Base-by-base conservation (phyloP, 2,113 vertebrate genomes). In the Eulemur macaco region DNA sequence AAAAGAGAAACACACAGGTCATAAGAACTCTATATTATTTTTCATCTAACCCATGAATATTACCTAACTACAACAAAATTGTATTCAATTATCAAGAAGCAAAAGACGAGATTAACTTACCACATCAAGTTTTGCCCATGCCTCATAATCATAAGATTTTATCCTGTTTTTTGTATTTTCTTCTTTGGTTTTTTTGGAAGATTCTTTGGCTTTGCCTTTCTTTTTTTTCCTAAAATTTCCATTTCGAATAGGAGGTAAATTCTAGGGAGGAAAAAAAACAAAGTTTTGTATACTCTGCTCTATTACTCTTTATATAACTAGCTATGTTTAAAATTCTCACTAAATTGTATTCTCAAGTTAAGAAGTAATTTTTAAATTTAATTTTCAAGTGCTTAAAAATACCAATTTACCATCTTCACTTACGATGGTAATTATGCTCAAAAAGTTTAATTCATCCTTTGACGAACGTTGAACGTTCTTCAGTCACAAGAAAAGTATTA, bases 71-170 rank as follows among this genome's bases (percentile, higher is more conserved):
- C 45, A 91, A 87, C 64, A 84, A 85, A 89, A 66, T 29, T 50
- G 58, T 77, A 95, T 39, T 93, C 73, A 86, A 76, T 47, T 29
- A 95, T 45, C 69, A 96, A 97, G 25, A 77, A 86, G 47, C 2
- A 89, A 20, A 50, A 8, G 91, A 90, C 60, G 18, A 85, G 45
- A 94, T 89, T 45, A 83, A 98, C 98, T 98, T 97, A 99, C 99
- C 99, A 99, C 99, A 97, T 99, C 99, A 96, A 99, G 99, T 97
- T 99, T 99, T 97, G 99, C 99, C 99, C 99, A 99, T 8, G 99
- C 99, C 81, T 99, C 98, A 98, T 99, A 99, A 98, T 99, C 99
- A 0, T 98, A 99, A 17, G 99, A 99, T 94, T 99, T 99, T 89
- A 99, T 99, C 89, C 99, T 99, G 2, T 98, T 98, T 66, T 98